Percentiles rank a stretch among this genome's conserved stretches.
These are phyloP conservation scores for Arctopsyche grandis DNA, from an alignment of 1,140 invertebrate genomes.

Conservation along the genomic window DNA sequence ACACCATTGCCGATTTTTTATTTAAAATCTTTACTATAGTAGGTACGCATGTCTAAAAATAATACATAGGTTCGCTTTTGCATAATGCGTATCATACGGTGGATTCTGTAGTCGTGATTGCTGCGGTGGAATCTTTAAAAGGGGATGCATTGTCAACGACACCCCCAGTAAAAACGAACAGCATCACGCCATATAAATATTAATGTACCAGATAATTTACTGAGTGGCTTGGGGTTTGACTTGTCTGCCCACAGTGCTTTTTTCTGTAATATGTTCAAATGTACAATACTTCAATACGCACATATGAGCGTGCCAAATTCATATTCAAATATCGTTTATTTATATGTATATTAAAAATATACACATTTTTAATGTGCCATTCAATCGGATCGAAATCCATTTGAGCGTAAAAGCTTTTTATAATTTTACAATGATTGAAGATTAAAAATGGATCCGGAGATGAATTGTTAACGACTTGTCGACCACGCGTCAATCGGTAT, in stretches of 20 bases:
- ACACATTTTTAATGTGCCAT: too few relatives aligned
- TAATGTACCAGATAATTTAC: conserved; percentile 45
- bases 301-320: too few relatives aligned
- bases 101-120: conserved; percentile 14
- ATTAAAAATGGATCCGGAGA: not conserved
- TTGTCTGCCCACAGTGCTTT: not conserved
- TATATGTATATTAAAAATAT: too few relatives aligned
- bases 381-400: too few relatives aligned
- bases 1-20: too few relatives aligned
- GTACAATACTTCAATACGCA: too few relatives aligned
- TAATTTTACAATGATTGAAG: not conserved
- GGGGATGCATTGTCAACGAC: conserved; percentile 21
- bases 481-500: conserved; percentile 34
- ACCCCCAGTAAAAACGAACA: conserved; percentile 37
- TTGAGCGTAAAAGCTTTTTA: too few relatives aligned
- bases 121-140: conserved; percentile 32
- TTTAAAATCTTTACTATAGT: too few relatives aligned
- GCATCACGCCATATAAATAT: conserved; percentile 46
- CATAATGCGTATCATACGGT: conserved; percentile 19
- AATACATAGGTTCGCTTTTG: not conserved
- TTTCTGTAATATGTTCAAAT: not conserved
- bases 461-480: conserved; percentile 24
- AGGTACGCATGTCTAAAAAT: not conserved
- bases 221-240: conserved; percentile 21
- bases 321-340: too few relatives aligned